Conservation (phyloP, 2,797 vertebrate species). For the Fratercula arctica region DNA sequence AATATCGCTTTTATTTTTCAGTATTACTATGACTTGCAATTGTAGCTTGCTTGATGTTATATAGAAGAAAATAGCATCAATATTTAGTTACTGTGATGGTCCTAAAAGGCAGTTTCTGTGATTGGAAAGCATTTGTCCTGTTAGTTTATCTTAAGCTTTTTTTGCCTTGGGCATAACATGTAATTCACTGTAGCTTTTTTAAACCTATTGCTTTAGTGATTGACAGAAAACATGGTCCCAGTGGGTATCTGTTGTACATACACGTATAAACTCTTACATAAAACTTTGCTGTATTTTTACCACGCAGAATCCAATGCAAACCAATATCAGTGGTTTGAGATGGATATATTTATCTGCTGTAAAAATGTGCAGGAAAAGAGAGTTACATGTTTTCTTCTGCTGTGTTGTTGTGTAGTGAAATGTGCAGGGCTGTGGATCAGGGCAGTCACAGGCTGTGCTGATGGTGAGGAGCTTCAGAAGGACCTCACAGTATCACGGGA, state of each 20-base stretch:
- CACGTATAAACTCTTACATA: fast-evolving
- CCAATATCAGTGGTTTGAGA: background rate
- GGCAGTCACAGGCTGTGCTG: background rate
- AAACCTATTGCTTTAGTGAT: background rate
- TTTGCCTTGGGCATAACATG: background rate
- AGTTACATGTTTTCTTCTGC: background rate
- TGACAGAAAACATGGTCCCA: background rate
- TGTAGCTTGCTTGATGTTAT: background rate
- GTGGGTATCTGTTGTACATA: background rate
- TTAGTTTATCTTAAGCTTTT: background rate
- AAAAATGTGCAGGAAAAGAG: background rate
- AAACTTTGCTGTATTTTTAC: background rate
- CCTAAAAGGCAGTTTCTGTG: background rate
- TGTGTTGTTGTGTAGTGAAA: background rate
- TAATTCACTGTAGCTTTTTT: background rate
- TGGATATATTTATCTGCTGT: background rate
- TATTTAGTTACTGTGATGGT: background rate
- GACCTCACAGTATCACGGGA: background rate
- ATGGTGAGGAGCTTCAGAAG: background rate
- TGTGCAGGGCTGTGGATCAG: background rate
- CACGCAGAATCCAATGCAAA: background rate
- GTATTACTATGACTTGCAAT: background rate
- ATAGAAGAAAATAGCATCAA: background rate
- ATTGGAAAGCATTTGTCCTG: background rate
- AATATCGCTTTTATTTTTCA: background rate